phyloP scores from a whole-genome alignment of 2,888 invertebrate species.

The Hedya salicella region DNA sequence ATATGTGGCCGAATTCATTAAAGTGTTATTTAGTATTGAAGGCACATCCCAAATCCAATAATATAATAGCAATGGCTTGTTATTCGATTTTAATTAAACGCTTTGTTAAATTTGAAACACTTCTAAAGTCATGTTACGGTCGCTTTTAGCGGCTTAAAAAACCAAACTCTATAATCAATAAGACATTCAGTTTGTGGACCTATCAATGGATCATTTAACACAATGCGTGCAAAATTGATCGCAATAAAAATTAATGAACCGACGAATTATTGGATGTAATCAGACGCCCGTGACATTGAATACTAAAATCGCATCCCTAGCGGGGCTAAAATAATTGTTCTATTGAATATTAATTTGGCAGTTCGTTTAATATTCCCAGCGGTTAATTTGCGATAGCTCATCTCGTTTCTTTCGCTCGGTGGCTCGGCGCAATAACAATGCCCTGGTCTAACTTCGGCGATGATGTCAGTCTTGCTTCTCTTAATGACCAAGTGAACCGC shows the following conservation, averaged over 20 bases:
- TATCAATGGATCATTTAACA: conserved; percentile 70
- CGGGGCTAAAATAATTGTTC: conserved; percentile 55
- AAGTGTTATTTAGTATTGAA: conserved; percentile 32
- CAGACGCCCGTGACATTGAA: conserved; percentile 73
- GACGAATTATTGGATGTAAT: conserved; percentile 66
- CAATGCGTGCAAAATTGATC: conserved; percentile 69
- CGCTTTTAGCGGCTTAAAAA: conserved; percentile 3
- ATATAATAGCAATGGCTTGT: conserved; percentile 35
- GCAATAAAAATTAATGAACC: conserved; percentile 69
- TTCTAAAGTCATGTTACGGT: not conserved
- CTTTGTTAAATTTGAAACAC: conserved; percentile 2
- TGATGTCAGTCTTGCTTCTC: conserved; percentile 76
- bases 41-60: conserved; percentile 31
- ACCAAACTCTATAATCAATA: conserved; percentile 33
- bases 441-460: conserved; percentile 71
- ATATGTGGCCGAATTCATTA: conserved; percentile 13
- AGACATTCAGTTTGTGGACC: conserved; percentile 48
- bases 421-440: conserved; percentile 73
- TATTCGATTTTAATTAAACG: conserved; percentile 36
- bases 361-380: conserved; percentile 69
- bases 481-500: conserved; percentile 67
- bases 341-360: conserved; percentile 58
- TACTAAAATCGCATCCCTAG: conserved; percentile 59
- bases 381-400: conserved; percentile 66
- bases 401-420: conserved; percentile 70